Evolutionary conservation across 2,797 vertebrate species (phyloP).

Genomic region (Rhadinocentrus ornatus): DNA sequence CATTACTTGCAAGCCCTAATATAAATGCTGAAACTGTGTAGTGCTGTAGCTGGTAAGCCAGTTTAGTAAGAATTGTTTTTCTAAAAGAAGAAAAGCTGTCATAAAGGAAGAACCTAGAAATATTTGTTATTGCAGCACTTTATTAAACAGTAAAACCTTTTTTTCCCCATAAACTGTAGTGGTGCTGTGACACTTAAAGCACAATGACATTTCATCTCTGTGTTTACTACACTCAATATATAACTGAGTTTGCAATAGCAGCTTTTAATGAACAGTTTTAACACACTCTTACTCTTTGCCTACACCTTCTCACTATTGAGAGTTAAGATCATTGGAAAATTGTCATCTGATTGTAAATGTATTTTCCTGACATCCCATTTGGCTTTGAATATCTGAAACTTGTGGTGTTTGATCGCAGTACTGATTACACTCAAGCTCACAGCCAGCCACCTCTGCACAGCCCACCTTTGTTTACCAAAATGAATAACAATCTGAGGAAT

Average conservation of each 20-base stretch:
- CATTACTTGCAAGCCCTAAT: background rate
- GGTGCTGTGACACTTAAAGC: slow-evolving; percentile 1
- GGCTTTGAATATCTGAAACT: slow-evolving; percentile 14
- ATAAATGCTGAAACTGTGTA: background rate
- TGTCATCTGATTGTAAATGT: background rate
- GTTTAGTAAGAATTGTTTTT: background rate
- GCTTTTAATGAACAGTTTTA: slow-evolving; percentile 12
- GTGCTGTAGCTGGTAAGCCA: background rate
- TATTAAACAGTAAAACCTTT: background rate
- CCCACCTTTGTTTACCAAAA: slow-evolving; percentile 32
- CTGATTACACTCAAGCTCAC: slow-evolving; percentile 26
- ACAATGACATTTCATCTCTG: slow-evolving; percentile 20
- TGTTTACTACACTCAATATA: slow-evolving; percentile 9
- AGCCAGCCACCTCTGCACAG: slow-evolving; percentile 18
- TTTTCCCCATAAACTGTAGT: slow-evolving; percentile 8
- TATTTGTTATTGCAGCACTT: background rate
- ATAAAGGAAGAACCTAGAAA: background rate
- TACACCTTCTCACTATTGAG: background rate
- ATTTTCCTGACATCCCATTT: slow-evolving; percentile 5
- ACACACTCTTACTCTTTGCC: no score
- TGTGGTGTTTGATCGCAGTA: slow-evolving; percentile 27
- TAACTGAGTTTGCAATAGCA: slow-evolving; percentile 22
- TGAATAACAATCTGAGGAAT: slow-evolving; percentile 49
- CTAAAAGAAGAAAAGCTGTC: background rate
- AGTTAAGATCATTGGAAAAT: slow-evolving; percentile 16